phyloP scores from a whole-genome alignment of 2,797 vertebrate genomes.

The Ctenopoma kingsleyae region DNA sequence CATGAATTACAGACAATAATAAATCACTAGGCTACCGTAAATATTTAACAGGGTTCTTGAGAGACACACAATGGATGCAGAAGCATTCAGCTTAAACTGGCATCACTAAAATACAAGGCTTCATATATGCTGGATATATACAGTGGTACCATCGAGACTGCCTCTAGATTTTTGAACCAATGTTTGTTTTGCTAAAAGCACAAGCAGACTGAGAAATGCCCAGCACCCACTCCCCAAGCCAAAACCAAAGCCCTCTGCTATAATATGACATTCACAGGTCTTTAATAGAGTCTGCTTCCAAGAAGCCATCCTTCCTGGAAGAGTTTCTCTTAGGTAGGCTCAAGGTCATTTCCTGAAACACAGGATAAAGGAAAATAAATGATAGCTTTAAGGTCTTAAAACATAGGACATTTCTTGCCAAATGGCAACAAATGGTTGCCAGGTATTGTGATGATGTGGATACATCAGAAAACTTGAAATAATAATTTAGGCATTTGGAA shows the following conservation, averaged over 20 bases:
- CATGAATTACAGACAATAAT: conserved; percentile 65
- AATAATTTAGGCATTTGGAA: not conserved
- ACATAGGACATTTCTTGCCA: conserved; percentile 11
- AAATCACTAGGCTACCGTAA: conserved; percentile 70
- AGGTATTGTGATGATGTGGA: not conserved
- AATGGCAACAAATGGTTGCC: conserved; percentile 4
- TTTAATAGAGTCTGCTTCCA: conserved; percentile 41
- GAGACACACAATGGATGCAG: conserved; percentile 45
- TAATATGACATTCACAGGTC: conserved; percentile 60
- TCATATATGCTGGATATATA: conserved; percentile 36
- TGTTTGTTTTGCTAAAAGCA: conserved; percentile 65
- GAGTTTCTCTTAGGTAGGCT: conserved; percentile 45
- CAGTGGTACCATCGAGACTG: conserved; percentile 29
- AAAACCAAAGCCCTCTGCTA: conserved; percentile 47
- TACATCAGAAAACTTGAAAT: conserved; percentile 1
- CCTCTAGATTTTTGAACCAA: conserved; percentile 26
- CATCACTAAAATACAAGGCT: conserved; percentile 43
- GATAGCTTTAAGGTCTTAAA: conserved; percentile 12
- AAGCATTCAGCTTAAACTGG: conserved; percentile 45
- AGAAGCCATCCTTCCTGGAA: conserved; percentile 35
- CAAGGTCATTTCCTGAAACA: conserved; percentile 44
- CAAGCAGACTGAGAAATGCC: conserved; percentile 32
- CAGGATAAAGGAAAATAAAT: conserved; percentile 17
- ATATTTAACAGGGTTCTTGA: conserved; percentile 58
- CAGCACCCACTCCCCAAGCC: conserved; percentile 43